Percentiles rank a stretch among this genome's conserved stretches.
Conservation (phyloP, 2,797 vertebrate genomes). For the Allobates femoralis region DNA sequence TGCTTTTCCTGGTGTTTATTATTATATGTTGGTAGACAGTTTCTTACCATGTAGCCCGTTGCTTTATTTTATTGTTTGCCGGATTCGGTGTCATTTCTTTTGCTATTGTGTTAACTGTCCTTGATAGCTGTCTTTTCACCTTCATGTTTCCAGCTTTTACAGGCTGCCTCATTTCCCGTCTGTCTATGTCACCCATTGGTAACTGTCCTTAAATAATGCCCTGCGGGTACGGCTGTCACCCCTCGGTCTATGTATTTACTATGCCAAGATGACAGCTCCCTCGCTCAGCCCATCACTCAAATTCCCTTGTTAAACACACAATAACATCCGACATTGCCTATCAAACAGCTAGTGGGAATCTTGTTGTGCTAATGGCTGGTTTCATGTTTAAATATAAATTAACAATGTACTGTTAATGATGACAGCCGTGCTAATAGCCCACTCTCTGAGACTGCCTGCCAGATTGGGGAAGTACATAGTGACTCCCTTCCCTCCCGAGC, state of each 20-base stretch:
- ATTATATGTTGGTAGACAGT: constrained; percentile 34
- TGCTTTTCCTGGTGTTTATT: constrained; percentile 30
- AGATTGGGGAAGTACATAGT: constrained; percentile 50
- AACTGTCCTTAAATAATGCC: constrained; percentile 60
- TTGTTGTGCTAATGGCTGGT: constrained; percentile 62
- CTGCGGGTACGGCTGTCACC: constrained; percentile 58
- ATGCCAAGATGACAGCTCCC: constrained; percentile 55
- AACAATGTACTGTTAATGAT: constrained; percentile 63
- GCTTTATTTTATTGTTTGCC: constrained; percentile 47
- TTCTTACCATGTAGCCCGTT: constrained; percentile 3
- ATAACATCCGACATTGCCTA: constrained; percentile 57
- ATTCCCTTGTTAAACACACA: constrained; percentile 60
- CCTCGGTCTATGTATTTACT: constrained; percentile 38
- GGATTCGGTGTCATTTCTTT: constrained; percentile 43
- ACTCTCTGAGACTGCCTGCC: constrained; percentile 56
- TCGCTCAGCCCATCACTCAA: constrained; percentile 55
- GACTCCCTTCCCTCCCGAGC: constrained; percentile 36
- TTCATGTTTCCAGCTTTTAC: constrained; percentile 56
- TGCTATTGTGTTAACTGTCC: constrained; percentile 50
- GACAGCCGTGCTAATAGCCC: constrained; percentile 61
- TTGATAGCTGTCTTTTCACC: constrained; percentile 63
- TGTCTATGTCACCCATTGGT: constrained; percentile 56
- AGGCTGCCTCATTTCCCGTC: constrained; percentile 43
- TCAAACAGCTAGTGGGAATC: constrained; percentile 59
- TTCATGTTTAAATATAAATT: constrained; percentile 64